Evolutionary conservation across 2,797 vertebrate genomes (phyloP).

Genomic region (Chrysocyon brachyurus): DNA sequence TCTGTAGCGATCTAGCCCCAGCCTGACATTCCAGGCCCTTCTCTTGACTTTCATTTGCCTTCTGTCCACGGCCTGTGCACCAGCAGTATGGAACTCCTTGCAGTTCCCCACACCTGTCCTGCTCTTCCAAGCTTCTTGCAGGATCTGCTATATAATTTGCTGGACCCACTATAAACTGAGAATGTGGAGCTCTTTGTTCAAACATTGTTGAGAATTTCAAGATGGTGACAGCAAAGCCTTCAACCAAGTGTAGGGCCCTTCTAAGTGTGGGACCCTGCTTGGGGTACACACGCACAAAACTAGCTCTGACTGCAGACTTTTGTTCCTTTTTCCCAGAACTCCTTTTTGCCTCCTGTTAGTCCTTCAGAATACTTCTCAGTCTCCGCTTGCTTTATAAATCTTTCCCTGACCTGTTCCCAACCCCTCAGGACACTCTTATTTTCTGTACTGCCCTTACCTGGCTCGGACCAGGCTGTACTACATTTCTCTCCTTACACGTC

Average conservation of each 20-base stretch:
- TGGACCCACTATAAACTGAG: not conserved
- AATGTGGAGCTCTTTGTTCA: not conserved
- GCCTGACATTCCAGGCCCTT: not conserved
- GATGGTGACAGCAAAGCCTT: not conserved
- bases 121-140: not conserved
- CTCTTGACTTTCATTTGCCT: fast-evolving
- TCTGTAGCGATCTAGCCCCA: no score
- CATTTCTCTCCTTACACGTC: not conserved
- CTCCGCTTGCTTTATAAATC: not conserved
- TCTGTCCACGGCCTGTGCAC: not conserved
- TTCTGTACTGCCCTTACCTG: not conserved
- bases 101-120: not conserved
- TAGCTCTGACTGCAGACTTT: not conserved
- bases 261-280: not conserved
- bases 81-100: not conserved
- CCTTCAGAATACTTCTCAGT: not conserved
- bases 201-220: not conserved
- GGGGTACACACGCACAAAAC: not conserved
- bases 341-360: not conserved
- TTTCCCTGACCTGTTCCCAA: not conserved
- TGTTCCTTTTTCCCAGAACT: not conserved
- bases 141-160: not conserved
- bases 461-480: no score
- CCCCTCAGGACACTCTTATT: no score
- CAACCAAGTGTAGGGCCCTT: not conserved